A percentile compares a stretch with the other conserved stretches of the same genome.
Conservation (phyloP, 1,140 invertebrate genomes). For the Hycleus phaleratus region DNA sequence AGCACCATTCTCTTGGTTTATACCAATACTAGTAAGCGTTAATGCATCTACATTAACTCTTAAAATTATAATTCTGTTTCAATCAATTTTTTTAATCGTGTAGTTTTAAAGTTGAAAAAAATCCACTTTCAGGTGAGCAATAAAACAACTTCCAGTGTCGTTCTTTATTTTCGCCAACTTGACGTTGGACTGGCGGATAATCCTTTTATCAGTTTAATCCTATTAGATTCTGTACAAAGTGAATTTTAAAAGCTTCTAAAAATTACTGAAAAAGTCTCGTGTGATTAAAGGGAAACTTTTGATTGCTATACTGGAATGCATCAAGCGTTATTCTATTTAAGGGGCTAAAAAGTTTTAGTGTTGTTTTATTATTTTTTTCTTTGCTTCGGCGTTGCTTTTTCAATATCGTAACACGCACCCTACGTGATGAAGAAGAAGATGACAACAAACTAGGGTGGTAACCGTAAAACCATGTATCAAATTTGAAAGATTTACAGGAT, state of each 20-base stretch:
- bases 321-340: too few species aligned
- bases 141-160: not conserved
- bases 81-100: too few species aligned
- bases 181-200: constrained; percentile 12
- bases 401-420: too few species aligned
- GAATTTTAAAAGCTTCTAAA: constrained; percentile 25
- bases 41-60: constrained; percentile 17
- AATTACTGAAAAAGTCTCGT: constrained; percentile 15
- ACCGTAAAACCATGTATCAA: constrained; percentile 30
- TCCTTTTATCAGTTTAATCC: constrained; percentile 25
- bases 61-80: not conserved
- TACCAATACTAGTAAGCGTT: constrained; percentile 22
- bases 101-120: too few species aligned
- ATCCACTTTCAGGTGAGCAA: constrained; percentile 1
- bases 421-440: not conserved
- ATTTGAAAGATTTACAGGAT: constrained; percentile 36
- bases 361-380: not conserved
- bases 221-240: constrained; percentile 21
- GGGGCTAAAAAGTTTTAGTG: too few species aligned
- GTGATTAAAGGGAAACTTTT: constrained; percentile 23
- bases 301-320: constrained; percentile 17
- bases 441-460: not conserved
- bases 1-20: constrained; percentile 30
- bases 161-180: constrained; percentile 12
- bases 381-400: not conserved